These are phyloP conservation scores for Nephotettix cincticeps DNA, from an alignment of 1,140 invertebrate species.

Conservation along the genomic window DNA sequence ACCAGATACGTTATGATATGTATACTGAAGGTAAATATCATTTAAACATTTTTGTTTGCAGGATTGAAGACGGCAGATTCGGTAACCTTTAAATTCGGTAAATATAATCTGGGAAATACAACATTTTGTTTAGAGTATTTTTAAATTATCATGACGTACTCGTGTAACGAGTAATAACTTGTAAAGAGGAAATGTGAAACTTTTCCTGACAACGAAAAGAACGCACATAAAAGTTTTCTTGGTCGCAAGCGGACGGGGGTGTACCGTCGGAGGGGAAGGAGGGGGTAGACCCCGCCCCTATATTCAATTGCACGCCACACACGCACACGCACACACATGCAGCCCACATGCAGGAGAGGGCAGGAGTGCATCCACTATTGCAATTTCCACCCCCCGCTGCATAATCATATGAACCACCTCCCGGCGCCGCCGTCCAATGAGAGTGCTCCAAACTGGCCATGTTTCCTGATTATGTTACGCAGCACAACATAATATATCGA, in stretches of 20 bases:
- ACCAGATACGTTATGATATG: no score
- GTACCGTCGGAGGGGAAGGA: background rate
- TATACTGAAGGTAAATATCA: no score
- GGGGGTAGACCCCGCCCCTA: slow-evolving; percentile 2
- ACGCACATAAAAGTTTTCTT: background rate
- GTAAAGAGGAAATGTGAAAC: no score
- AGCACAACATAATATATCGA: slow-evolving; percentile 26
- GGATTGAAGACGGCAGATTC: no score
- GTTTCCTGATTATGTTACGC: slow-evolving; percentile 28
- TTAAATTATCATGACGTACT: no score
- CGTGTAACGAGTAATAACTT: no score
- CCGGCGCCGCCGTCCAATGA: slow-evolving; percentile 17
- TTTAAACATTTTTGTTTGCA: no score
- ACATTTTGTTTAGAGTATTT: no score
- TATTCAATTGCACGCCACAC: slow-evolving; percentile 29
- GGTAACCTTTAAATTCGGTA: no score
- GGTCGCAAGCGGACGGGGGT: background rate
- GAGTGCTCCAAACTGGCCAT: slow-evolving; percentile 16
- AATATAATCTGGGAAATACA: no score
- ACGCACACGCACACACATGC: slow-evolving; percentile 10
- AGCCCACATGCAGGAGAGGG: background rate
- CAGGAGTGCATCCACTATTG: slow-evolving; percentile 22
- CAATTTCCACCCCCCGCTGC: slow-evolving; percentile 26
- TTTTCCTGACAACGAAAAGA: no score
- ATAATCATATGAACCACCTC: slow-evolving; percentile 32